Evolutionary conservation across 2,113 vertebrate species (phyloP).

Genomic region (Lipophrys pholis): DNA sequence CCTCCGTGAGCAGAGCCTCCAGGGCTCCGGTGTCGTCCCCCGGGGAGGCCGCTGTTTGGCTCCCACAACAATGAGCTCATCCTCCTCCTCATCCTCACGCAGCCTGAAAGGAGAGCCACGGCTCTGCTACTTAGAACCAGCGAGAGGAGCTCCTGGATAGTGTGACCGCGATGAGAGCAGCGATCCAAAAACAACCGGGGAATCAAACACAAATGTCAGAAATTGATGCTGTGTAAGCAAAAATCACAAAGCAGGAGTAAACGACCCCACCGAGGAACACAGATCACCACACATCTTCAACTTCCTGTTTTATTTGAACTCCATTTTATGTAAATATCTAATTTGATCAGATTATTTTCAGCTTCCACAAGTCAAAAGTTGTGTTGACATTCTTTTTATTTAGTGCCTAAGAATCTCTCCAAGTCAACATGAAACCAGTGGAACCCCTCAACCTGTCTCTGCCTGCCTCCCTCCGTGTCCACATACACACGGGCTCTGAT

Average conservation of each 20-base stretch:
- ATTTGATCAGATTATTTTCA: not conserved
- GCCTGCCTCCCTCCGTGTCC: not conserved
- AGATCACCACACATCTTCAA: no score
- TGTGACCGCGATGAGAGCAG: conserved; percentile 4
- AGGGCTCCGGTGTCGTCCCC: conserved; percentile 61
- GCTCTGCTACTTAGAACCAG: conserved; percentile 27
- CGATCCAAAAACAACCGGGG: no score
- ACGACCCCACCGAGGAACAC: no score
- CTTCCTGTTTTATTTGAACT: no score
- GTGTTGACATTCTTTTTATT: not conserved
- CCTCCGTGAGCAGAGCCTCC: conserved; percentile 57
- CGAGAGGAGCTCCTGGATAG: conserved; percentile 16
- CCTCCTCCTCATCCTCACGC: conserved; percentile 2
- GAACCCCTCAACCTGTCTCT: no score
- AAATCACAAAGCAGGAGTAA: no score
- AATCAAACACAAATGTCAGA: no score
- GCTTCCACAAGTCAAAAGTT: not conserved
- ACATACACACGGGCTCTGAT: conserved; percentile 33
- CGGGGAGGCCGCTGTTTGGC: conserved; percentile 65
- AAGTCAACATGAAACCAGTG: no score
- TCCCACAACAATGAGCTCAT: conserved; percentile 84
- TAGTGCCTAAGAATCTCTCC: no score
- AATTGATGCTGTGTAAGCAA: no score
- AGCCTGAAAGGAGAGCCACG: conserved; percentile 55
- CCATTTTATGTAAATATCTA: no score